phyloP scores from a whole-genome alignment of 2,113 vertebrate species.

The Pristiophorus japonicus region DNA sequence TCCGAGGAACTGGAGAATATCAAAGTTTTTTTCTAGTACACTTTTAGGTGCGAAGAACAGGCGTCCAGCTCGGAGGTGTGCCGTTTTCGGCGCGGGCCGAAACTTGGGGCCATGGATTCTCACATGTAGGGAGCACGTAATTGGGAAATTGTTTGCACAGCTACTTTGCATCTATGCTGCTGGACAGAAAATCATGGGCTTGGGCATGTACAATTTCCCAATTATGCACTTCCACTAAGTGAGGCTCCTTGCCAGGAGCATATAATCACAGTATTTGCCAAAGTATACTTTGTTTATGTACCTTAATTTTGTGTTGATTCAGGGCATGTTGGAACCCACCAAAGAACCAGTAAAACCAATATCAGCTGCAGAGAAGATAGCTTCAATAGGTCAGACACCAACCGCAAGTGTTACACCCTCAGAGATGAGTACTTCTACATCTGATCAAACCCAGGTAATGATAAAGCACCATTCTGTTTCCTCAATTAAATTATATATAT shows the following conservation, averaged over 20 bases:
- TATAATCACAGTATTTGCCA: not conserved
- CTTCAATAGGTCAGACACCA: conserved; percentile 75
- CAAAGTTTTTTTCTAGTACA: too few relatives aligned
- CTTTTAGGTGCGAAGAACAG: too few relatives aligned
- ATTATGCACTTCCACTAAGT: not conserved
- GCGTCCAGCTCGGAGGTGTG: too few relatives aligned
- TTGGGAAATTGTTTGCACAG: not conserved
- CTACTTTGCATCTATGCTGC: not conserved
- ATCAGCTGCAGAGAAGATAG: conserved; percentile 74
- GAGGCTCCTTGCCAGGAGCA: not conserved
- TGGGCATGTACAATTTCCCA: not conserved
- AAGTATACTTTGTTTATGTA: not conserved
- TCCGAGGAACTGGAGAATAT: too few relatives aligned
- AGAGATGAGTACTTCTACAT: conserved; percentile 62
- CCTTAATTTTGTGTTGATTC: conserved; percentile 36
- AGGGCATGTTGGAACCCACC: conserved; percentile 88
- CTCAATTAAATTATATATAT: not conserved
- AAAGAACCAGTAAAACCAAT: conserved; percentile 80
- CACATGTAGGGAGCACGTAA: not conserved
- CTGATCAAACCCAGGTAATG: conserved; percentile 77
- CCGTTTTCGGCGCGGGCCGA: too few relatives aligned
- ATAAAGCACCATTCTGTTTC: not conserved
- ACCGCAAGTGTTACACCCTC: conserved; percentile 51
- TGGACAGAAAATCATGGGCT: not conserved
- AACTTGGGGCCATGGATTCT: too few relatives aligned